phyloP scores from a whole-genome alignment of 2,113 vertebrate species.

The Oxygymnocypris stewartii region DNA sequence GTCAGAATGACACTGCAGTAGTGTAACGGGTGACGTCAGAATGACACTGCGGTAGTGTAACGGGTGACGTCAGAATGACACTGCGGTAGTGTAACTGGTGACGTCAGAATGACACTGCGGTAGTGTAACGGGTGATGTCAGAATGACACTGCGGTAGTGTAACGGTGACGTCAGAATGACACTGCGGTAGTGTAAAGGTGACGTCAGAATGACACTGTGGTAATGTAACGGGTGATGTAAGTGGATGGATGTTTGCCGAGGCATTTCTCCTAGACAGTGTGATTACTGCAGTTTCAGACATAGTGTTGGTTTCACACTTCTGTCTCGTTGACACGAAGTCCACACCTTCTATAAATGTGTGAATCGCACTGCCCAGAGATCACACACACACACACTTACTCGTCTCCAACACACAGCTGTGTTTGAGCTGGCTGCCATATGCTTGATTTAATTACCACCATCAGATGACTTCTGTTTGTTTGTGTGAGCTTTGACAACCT shows the following conservation, averaged over 20 bases:
- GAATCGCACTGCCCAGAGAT: constrained; percentile 23
- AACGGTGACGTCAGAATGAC: no score
- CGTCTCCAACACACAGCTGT: constrained; percentile 34
- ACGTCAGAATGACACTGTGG: background rate
- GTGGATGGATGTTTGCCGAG: background rate
- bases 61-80: no score
- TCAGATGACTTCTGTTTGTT: constrained; percentile 37
- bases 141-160: no score
- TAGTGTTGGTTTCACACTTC: background rate
- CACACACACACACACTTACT: background rate
- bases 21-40: no score
- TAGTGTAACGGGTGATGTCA: no score
- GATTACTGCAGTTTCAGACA: background rate
- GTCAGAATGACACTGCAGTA: no score
- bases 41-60: no score
- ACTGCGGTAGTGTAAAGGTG: no score
- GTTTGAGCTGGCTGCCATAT: constrained; percentile 50
- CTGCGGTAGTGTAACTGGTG: no score
- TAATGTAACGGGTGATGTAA: background rate
- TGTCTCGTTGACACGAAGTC: constrained; percentile 36
- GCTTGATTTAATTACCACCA: constrained; percentile 50
- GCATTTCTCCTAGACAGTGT: background rate
- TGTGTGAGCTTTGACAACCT: constrained; percentile 28
- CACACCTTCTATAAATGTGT: constrained; percentile 25
- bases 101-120: no score